Conservation (phyloP, 2,113 vertebrate species). For the Lipotes vexillifer region DNA sequence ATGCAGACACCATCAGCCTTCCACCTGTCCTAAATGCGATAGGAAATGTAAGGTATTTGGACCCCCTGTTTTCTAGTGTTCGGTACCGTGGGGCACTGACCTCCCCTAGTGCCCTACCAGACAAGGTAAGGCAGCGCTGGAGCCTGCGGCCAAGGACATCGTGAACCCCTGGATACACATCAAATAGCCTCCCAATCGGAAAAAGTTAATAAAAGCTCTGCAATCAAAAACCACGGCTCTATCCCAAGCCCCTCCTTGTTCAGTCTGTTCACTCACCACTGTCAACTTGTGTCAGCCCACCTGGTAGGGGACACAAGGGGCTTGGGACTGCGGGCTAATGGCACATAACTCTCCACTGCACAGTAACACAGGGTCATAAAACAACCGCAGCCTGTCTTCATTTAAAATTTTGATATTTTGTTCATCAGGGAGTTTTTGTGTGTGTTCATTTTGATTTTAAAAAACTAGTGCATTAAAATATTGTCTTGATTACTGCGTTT, state of each 20-base stretch:
- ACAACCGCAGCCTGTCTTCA: background rate
- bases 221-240: background rate
- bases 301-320: background rate
- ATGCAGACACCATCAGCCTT: background rate
- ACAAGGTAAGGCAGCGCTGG: background rate
- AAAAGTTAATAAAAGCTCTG: background rate
- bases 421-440: background rate
- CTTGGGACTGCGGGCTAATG: rapidly evolving
- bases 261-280: too few species aligned
- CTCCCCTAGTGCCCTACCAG: background rate
- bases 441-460: background rate
- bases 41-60: too few species aligned
- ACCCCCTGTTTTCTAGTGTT: background rate
- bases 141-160: background rate
- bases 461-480: background rate
- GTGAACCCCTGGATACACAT: rapidly evolving
- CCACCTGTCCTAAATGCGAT: background rate
- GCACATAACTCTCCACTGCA: background rate
- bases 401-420: background rate
- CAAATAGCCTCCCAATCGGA: background rate
- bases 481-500: background rate
- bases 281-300: rapidly evolving
- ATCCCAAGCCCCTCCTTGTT: background rate
- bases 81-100: rapidly evolving
- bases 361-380: rapidly evolving